Percentiles rank a stretch among this genome's conserved stretches.
phyloP scores from a whole-genome alignment of 2,113 vertebrate genomes.

The Montifringilla adamsi region DNA sequence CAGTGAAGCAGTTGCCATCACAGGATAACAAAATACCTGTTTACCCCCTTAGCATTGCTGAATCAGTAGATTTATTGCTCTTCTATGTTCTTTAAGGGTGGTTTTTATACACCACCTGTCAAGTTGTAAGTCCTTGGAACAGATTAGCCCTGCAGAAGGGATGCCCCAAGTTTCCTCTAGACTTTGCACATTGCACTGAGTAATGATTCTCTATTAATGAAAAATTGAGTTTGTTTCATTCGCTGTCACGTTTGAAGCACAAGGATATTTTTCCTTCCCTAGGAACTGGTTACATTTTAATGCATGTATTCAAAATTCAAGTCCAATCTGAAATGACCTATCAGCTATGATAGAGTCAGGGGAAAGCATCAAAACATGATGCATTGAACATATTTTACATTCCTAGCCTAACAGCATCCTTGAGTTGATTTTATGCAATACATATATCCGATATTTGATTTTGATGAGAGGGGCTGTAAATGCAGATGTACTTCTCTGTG shows the following conservation, averaged over 20 bases:
- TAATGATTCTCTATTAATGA: slow-evolving; percentile 48
- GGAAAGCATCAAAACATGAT: slow-evolving; percentile 22
- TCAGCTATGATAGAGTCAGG: slow-evolving; percentile 3
- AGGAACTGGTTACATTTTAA: slow-evolving; percentile 13
- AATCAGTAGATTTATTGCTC: neutral
- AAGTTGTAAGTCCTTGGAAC: neutral
- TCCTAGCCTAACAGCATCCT: neutral
- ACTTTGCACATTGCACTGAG: neutral
- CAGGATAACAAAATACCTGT: neutral
- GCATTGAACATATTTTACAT: neutral
- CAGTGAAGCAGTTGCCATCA: neutral
- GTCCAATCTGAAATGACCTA: slow-evolving; percentile 27
- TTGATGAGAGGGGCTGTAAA: neutral
- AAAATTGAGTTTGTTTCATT: slow-evolving; percentile 37
- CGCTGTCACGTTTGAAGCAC: neutral
- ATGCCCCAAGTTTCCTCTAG: neutral
- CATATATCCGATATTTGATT: neutral
- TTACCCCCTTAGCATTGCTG: neutral
- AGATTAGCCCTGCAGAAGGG: slow-evolving; percentile 16
- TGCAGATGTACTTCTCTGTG: neutral
- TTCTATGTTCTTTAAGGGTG: neutral
- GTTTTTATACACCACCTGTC: slow-evolving; percentile 26
- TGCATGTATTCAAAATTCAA: slow-evolving; percentile 43
- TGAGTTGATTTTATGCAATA: neutral
- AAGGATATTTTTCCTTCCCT: neutral